These are phyloP conservation scores for Pammene aurita DNA, from an alignment of 2,888 invertebrate species.

Conservation along the genomic window DNA sequence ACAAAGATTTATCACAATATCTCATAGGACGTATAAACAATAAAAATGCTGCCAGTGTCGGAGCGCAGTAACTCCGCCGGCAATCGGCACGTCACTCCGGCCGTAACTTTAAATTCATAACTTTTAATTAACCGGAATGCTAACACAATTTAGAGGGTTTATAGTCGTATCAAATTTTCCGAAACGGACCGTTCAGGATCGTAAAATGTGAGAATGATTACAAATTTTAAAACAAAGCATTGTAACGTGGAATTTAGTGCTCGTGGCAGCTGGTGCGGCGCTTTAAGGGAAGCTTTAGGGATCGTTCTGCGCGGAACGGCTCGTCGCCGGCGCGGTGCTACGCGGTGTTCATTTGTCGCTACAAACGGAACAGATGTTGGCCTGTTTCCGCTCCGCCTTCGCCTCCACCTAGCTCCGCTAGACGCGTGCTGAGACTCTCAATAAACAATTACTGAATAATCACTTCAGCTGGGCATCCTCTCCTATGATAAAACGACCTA, in stretches of 20 bases:
- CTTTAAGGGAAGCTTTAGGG: slow-evolving; percentile 77
- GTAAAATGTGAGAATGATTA: slow-evolving; percentile 83
- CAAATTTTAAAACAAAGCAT: slow-evolving; percentile 82
- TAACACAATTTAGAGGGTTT: slow-evolving; percentile 80
- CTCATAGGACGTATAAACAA: slow-evolving; percentile 61
- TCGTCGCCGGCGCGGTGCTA: slow-evolving; percentile 72
- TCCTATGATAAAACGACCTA: neutral
- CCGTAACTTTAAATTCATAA: slow-evolving; percentile 80
- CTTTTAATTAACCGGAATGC: slow-evolving; percentile 82
- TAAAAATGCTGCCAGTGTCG: slow-evolving; percentile 67
- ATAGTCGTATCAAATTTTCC: slow-evolving; percentile 82
- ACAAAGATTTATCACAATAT: slow-evolving; percentile 54
- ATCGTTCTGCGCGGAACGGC: slow-evolving; percentile 69
- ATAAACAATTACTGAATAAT: slow-evolving; percentile 8
- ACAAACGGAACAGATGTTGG: slow-evolving; percentile 75
- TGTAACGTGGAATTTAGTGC: slow-evolving; percentile 80
- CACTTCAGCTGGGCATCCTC: neutral
- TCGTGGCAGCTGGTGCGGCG: slow-evolving; percentile 72
- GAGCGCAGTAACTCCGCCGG: slow-evolving; percentile 59
- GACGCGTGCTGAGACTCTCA: slow-evolving; percentile 15
- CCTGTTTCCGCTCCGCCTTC: slow-evolving; percentile 51
- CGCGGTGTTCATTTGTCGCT: slow-evolving; percentile 77
- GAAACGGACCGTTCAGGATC: slow-evolving; percentile 80
- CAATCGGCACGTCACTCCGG: slow-evolving; percentile 70
- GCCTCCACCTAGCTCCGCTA: slow-evolving; percentile 46